phyloP scores from a whole-genome alignment of 2,888 invertebrate species.

The Lepidochrysops patricia region DNA sequence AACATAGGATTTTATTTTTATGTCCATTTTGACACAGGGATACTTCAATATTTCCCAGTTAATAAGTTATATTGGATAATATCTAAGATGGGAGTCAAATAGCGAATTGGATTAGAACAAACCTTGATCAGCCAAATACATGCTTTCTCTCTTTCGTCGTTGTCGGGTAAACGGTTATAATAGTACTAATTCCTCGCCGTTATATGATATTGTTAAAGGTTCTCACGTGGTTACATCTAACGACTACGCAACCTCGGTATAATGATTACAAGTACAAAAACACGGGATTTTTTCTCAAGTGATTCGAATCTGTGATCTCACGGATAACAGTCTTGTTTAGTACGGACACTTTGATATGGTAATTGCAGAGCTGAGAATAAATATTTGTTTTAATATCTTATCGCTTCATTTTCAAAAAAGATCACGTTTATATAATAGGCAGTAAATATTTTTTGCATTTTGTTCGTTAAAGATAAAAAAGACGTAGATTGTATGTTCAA shows the following conservation, averaged over 20 bases:
- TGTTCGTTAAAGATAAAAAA: too few species aligned
- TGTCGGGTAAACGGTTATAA: background rate
- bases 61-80: too few species aligned
- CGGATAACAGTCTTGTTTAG: background rate
- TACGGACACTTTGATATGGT: background rate
- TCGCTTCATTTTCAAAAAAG: background rate
- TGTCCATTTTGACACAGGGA: too few species aligned
- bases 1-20: too few species aligned
- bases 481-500: too few species aligned
- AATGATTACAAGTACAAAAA: conserved; percentile 1
- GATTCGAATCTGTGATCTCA: background rate
- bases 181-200: background rate
- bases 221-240: background rate
- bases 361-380: background rate
- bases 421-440: too few species aligned
- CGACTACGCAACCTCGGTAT: background rate
- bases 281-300: background rate
- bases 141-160: too few species aligned
- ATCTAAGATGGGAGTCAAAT: too few species aligned
- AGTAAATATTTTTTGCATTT: too few species aligned
- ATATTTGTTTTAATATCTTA: background rate
- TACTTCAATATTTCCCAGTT: too few species aligned
- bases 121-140: too few species aligned
- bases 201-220: background rate
- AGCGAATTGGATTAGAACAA: too few species aligned